phyloP scores from a whole-genome alignment of 2,797 vertebrate species.

The Enteromius treurensis region DNA sequence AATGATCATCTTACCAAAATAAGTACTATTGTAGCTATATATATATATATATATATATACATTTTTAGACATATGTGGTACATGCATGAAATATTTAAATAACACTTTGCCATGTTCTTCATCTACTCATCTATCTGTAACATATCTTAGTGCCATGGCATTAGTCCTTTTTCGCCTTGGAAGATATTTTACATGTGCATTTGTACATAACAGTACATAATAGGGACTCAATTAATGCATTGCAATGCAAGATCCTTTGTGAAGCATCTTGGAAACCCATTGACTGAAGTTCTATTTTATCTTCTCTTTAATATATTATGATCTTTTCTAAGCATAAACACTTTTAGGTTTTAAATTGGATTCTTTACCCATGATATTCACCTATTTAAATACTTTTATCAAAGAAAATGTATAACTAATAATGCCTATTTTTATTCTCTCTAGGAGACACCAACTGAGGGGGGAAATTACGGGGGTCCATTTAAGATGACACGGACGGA shows the following conservation, averaged over 20 bases:
- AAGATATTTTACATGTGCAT: background rate
- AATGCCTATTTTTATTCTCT: slow-evolving; percentile 57
- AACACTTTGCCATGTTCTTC: background rate
- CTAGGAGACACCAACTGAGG: slow-evolving; percentile 78
- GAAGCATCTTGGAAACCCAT: background rate
- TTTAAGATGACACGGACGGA: slow-evolving; percentile 98
- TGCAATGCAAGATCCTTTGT: background rate
- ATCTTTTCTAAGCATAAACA: background rate
- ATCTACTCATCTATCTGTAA: background rate
- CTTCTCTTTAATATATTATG: background rate
- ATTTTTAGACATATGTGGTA: too few relatives aligned
- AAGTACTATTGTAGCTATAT: background rate
- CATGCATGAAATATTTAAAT: too few relatives aligned
- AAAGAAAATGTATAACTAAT: slow-evolving; percentile 32
- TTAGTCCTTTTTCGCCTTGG: background rate
- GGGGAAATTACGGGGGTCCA: slow-evolving; percentile 70
- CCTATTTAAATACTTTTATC: background rate
- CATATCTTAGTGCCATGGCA: background rate
- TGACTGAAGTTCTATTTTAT: slow-evolving; percentile 1
- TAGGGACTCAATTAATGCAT: background rate
- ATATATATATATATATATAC: too few relatives aligned
- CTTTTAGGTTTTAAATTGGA: background rate
- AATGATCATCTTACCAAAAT: background rate
- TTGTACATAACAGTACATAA: background rate
- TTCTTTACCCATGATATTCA: background rate